Base-by-base conservation (phyloP, 2,113 vertebrate species). In the Neotragus moschatus region DNA sequence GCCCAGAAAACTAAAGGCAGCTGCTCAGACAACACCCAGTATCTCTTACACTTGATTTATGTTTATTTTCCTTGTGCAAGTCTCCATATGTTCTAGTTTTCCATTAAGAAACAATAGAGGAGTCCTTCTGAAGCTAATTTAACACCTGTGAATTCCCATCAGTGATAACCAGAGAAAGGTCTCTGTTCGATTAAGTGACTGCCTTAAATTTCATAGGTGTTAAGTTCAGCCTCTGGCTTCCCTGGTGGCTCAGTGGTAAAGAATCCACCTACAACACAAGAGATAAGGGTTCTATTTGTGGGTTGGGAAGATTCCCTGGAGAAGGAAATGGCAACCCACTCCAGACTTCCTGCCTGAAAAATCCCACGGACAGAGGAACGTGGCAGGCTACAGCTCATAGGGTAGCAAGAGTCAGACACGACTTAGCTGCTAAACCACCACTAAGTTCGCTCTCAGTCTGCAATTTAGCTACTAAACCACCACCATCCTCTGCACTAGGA, bases 31-130 rank as follows among this genome's bases (percentile, higher is more conserved):
- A 5, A 25, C 0, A 23, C n/a, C 84, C 28, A 8, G 14, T 36
- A 8, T 53, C 89, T 88, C 82, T 33, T 77, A 9, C 2, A 33
- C 26, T 39, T 91, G 77, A 95, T 75, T 86, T 63, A 58, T 43
- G 49, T 91, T 96, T 92, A 94, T 93, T 91, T 86, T 91, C 93
- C 49, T 77, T 8, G 2, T 43, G 14, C 43, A 79, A 43, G 80
- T 61, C 61, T 93, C 97, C 86, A 70, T 81, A 60, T 89, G 84
- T n/a, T 75, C 90, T 55, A 4, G 12, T 70, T 61, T 91, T 91
- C 91, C 61, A 58, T 86, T 89, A 88, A 88, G 70, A 97, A 95
- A 95, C 92, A 96, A 96, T 87, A 28, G 43, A 45, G 47, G 11
- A 51, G 47, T 45, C 11, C 80, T 55, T 94, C 56, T 7, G 21